Conservation (phyloP, 2,797 vertebrate genomes). For the Prunella strophiata region DNA sequence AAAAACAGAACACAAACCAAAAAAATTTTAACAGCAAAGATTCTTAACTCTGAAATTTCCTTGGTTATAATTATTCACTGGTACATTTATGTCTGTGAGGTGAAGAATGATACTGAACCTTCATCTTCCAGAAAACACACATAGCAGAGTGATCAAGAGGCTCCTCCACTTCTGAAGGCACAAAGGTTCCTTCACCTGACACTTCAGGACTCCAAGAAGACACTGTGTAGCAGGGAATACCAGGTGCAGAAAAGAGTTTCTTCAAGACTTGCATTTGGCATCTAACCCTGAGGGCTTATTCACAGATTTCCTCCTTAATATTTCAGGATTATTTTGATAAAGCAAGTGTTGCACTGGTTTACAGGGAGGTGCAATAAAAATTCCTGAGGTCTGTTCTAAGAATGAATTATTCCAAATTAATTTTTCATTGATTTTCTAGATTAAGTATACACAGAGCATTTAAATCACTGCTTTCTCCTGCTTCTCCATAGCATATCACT, state of each 20-base stretch:
- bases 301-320: neutral
- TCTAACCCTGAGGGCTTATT: neutral
- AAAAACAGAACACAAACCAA: neutral
- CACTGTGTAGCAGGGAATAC: neutral
- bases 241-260: neutral
- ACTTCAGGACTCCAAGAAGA: neutral
- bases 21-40: neutral
- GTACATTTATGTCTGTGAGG: neutral
- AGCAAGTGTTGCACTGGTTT: neutral
- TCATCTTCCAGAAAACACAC: neutral
- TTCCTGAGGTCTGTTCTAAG: neutral
- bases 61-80: neutral
- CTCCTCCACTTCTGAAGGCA: neutral
- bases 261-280: neutral
- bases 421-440: neutral
- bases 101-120: neutral
- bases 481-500: neutral
- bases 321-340: neutral
- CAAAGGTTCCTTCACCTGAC: rapidly evolving
- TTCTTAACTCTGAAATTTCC: neutral
- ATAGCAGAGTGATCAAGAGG: neutral
- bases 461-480: neutral
- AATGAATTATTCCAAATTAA: neutral
- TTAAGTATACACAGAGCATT: neutral
- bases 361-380: neutral